phyloP scores from a whole-genome alignment of 2,113 vertebrate genomes.

The Phocoena phocoena region DNA sequence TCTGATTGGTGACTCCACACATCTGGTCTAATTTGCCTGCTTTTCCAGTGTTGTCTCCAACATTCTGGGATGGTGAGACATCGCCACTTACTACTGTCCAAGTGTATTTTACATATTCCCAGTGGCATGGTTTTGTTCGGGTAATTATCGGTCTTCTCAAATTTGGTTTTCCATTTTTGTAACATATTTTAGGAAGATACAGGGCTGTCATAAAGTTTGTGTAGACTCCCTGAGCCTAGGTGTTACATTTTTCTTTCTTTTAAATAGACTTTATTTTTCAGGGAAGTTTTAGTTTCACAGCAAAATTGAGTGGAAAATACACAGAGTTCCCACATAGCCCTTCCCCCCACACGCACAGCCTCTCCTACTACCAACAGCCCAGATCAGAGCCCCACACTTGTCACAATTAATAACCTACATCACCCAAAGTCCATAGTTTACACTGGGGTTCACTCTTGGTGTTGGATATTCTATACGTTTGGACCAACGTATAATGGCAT shows the following conservation, averaged over 20 bases:
- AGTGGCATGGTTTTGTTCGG: not conserved
- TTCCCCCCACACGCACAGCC: too few species aligned
- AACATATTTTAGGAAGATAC: not conserved
- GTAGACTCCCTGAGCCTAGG: not conserved
- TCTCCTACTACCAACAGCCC: too few species aligned
- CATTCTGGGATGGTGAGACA: not conserved
- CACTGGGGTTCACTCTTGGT: not conserved
- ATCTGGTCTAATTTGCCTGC: not conserved
- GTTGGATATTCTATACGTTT: not conserved
- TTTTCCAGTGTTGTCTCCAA: not conserved
- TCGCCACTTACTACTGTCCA: not conserved
- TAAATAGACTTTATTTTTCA: conserved; percentile 6
- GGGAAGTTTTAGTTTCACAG: not conserved
- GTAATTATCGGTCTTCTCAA: not conserved
- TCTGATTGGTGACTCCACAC: not conserved
- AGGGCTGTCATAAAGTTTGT: not conserved
- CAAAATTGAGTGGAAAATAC: not conserved
- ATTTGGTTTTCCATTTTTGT: not conserved
- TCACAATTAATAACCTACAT: not conserved
- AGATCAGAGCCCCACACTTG: not conserved
- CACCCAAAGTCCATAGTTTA: not conserved
- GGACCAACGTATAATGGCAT: not conserved
- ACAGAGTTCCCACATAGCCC: not conserved
- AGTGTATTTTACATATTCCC: not conserved
- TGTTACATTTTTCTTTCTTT: not conserved